A percentile compares a stretch with the other conserved stretches of the same genome.
These are phyloP conservation scores for Leptinotarsa undecemlineata DNA, from an alignment of 1,140 invertebrate genomes.

Conservation along the genomic window DNA sequence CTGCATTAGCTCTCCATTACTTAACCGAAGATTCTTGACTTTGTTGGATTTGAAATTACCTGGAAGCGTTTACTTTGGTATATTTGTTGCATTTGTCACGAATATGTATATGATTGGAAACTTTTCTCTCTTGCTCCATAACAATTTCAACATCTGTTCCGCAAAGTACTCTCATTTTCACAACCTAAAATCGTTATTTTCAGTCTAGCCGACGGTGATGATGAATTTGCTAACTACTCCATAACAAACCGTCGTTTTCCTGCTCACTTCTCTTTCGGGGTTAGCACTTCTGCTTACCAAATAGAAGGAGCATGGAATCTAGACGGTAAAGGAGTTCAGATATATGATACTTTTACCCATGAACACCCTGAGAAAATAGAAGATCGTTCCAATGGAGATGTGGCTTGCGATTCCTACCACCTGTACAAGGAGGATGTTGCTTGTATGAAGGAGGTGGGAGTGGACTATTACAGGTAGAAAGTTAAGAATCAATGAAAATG, in stretches of 20 bases:
- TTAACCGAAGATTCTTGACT: too few relatives aligned
- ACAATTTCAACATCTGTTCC: too few relatives aligned
- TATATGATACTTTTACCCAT: conserved; percentile 66
- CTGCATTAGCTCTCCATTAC: too few relatives aligned
- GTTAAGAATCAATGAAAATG: not conserved
- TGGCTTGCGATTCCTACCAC: conserved; percentile 64
- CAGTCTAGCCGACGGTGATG: conserved; percentile 16
- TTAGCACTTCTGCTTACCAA: conserved; percentile 52
- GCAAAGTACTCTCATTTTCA: too few relatives aligned
- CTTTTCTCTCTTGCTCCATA: too few relatives aligned
- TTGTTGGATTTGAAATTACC: too few relatives aligned
- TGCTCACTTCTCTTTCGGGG: conserved; percentile 52
- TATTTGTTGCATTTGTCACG: too few relatives aligned
- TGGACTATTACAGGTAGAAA: conserved; percentile 54
- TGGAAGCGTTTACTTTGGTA: too few relatives aligned
- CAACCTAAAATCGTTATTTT: not conserved
- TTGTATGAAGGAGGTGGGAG: conserved; percentile 56
- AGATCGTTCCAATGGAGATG: conserved; percentile 61
- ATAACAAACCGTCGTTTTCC: conserved; percentile 55
- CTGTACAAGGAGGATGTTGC: conserved; percentile 61
- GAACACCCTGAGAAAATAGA: conserved; percentile 57
- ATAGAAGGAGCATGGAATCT: conserved; percentile 56
- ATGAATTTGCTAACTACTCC: conserved; percentile 17
- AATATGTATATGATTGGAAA: too few relatives aligned
- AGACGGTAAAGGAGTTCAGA: conserved; percentile 53